Base-by-base conservation (phyloP, 2,113 vertebrate species). In the Reinhardtius hippoglossoides region DNA sequence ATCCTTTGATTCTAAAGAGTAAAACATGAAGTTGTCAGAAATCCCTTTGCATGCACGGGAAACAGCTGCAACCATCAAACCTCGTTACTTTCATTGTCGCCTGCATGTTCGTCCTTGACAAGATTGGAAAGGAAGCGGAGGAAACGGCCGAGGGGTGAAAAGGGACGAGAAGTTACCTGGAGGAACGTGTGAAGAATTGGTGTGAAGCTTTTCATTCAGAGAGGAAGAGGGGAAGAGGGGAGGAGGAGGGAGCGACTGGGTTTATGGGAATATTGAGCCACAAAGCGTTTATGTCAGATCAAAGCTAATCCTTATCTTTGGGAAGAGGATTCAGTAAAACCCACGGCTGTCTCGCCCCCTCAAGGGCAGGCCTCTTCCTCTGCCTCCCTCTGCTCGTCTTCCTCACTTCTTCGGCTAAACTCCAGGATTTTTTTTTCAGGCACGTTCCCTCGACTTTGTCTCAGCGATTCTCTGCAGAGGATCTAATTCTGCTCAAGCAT, bases 251-350 rank as follows among this genome's bases (percentile, higher is more conserved):
- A 73, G 80, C 0, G 35, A 37, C 37, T 52, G 80, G 27, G 27
- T 81, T 48, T 58, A 79, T 87, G 84, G 87, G 85, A 91, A 86
- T 87, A 91, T 91, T 83, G 89, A 89, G 81, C 86, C 88, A 90
- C 84, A 79, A 81, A 87, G 91, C 83, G 65, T 89, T 91, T 89
- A 87, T 89, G 89, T 90, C 90, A 89, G 86, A 87, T 92, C 91
- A 93, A 93, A 89, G 89, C 89, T 92, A 92, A 93, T 85, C 87
- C 86, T 87, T 74, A 79, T 93, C 88, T 87, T 83, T 71, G 75
- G 83, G 83, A 73, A 59, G 75, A 78, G 84, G 81, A 89, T 74
- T 89, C 61, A 54, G 82, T 85, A 83, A 91, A 85, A 88, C 87
- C 76, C 88, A 0, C 26, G 50, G 81, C 74, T 85, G 74, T 78